These are phyloP conservation scores for Heterotis niloticus DNA, from an alignment of 2,113 vertebrate species.

Conservation along the genomic window DNA sequence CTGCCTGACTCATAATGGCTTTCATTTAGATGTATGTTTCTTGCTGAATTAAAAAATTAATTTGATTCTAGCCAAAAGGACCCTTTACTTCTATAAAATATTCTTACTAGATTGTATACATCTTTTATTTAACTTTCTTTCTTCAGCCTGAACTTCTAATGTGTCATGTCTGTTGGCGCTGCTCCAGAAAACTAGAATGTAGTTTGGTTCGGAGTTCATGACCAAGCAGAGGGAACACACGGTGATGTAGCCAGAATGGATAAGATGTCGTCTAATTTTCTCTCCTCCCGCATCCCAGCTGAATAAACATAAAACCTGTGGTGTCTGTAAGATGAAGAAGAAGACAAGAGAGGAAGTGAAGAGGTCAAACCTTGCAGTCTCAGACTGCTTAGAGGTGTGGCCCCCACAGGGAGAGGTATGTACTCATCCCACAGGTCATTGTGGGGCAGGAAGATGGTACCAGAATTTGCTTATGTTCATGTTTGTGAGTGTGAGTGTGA, in stretches of 20 bases:
- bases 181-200: neutral
- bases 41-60: too few relatives aligned
- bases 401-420: slow-evolving; percentile 29
- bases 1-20: too few relatives aligned
- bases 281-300: slow-evolving; percentile 1
- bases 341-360: slow-evolving; percentile 11
- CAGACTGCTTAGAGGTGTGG: slow-evolving; percentile 4
- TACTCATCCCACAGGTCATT: slow-evolving; percentile 24
- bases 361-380: slow-evolving; percentile 7
- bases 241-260: neutral
- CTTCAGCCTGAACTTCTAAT: too few relatives aligned
- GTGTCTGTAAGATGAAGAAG: neutral
- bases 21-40: too few relatives aligned
- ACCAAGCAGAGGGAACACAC: neutral
- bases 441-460: slow-evolving; percentile 13
- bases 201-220: neutral
- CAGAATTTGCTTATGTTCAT: slow-evolving; percentile 18
- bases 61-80: too few relatives aligned
- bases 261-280: neutral
- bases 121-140: too few relatives aligned
- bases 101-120: too few relatives aligned
- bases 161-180: too few relatives aligned
- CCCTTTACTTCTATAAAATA: too few relatives aligned
- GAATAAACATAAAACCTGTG: neutral
- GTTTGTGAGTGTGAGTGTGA: slow-evolving; percentile 10